These are phyloP conservation scores for Columba livia DNA, from an alignment of 2,113 vertebrate species.

Conservation along the genomic window DNA sequence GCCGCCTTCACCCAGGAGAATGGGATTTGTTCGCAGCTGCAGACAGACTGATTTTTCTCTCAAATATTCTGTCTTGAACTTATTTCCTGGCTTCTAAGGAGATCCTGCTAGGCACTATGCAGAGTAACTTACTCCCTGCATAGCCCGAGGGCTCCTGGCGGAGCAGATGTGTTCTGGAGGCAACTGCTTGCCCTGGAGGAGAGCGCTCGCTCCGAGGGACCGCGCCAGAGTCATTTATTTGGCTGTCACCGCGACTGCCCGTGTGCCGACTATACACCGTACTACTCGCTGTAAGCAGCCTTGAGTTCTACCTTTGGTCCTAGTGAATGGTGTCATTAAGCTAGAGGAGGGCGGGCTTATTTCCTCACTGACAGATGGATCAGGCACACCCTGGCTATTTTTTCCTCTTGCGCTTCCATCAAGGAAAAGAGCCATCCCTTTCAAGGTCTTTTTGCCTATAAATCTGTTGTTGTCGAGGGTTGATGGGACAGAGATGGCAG, in stretches of 20 bases:
- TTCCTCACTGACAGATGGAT: conserved; percentile 4
- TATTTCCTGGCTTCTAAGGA: neutral
- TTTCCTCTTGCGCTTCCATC: neutral
- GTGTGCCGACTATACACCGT: neutral
- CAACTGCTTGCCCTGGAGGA: neutral
- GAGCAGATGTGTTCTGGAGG: neutral
- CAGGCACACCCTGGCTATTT: neutral
- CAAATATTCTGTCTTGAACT: neutral
- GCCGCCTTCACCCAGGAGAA: accelerated
- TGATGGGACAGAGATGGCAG: neutral
- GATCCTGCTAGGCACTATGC: neutral
- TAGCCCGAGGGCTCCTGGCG: neutral
- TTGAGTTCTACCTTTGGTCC: conserved; percentile 8
- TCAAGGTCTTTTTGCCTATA: neutral
- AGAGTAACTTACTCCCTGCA: neutral
- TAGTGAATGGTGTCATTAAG: conserved; percentile 23
- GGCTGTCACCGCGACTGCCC: neutral
- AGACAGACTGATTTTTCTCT: neutral
- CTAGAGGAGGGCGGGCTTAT: neutral
- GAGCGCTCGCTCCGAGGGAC: neutral
- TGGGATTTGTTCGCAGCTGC: neutral
- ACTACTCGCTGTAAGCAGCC: neutral
- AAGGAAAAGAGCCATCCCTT: neutral
- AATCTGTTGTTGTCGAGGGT: neutral
- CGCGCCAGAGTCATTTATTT: neutral